Evolutionary conservation across 2,797 vertebrate genomes (phyloP), one percentile per base, ranked within the genome.

Genomic region (Distichodus sexfasciatus): DNA sequence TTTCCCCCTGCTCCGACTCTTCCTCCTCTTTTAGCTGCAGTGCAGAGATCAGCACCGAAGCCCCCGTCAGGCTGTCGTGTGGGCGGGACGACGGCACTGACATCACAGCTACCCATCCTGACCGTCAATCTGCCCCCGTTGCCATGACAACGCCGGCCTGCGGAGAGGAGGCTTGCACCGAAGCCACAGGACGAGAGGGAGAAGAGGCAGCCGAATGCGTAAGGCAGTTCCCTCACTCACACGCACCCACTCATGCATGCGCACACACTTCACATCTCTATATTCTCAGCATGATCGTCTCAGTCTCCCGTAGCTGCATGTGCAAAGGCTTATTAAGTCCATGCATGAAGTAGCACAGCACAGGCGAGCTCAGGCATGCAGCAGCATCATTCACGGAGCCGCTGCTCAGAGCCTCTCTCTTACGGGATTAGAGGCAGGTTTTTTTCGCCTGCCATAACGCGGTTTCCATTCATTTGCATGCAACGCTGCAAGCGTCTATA

Each of bases 81-180:
- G 92, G 91, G 86, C 83, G 51, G 79, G 86, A 86, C 83, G 85
- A 90, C 86, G 84, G 90, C 88, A 75, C 84, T 84, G 87, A 92
- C 87, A 85, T 84, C 86, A 87, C 85, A 77, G 60, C 83, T 87
- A 78, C 79, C 6, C 88, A 85, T 54, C 64, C 90, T 50, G 86
- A 73, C 85, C 88, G 85, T 87, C 90, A 89, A 82, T 87, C 87
- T 80, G 82, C 88, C 78, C 76, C 66, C 15, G 91, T 92, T 90
- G 87, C 92, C 88, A 90, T 93, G 91, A 88, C 90, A 89, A 92
- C 90, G 76, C 69, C 83, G 85, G 91, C 87, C 90, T 88, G 91
- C 88, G 69, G 90, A 87, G 88, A 85, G 23, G 86, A 89, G 74
- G 77, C 88, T 83, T 86, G 83, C 81, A 78, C 82, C 70, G 80